phyloP scores from a whole-genome alignment of 2,888 invertebrate genomes.

The Ophion ventricosus region DNA sequence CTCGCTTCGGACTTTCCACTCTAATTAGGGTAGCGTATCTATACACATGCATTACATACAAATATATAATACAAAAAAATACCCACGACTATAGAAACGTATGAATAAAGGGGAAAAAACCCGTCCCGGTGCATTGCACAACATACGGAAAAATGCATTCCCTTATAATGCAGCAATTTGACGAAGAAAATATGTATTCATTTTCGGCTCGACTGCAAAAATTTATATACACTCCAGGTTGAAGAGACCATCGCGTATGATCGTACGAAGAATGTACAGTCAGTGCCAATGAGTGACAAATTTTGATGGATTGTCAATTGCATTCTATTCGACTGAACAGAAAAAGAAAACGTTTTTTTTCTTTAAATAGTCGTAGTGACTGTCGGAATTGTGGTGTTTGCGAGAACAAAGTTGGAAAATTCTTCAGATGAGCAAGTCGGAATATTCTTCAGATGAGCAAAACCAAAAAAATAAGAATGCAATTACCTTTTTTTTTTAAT shows the following conservation, averaged over 20 bases:
- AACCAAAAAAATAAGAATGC: too few relatives aligned
- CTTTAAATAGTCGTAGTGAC: too few relatives aligned
- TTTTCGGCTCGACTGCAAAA: too few relatives aligned
- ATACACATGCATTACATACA: background rate
- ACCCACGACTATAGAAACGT: background rate
- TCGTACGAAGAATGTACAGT: background rate
- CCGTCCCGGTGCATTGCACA: background rate
- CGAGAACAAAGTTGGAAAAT: too few relatives aligned
- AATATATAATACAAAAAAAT: background rate
- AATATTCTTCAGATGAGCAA: too few relatives aligned
- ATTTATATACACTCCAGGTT: background rate
- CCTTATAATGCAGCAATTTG: background rate
- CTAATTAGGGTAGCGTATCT: conserved; percentile 47
- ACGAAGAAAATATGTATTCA: too few relatives aligned
- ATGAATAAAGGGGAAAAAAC: background rate
- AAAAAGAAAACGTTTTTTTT: too few relatives aligned
- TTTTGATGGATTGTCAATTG: background rate
- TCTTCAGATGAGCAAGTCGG: too few relatives aligned
- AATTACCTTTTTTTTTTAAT: too few relatives aligned
- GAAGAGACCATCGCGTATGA: background rate
- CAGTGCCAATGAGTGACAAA: background rate
- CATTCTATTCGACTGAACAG: background rate
- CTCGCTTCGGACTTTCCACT: conserved; percentile 44
- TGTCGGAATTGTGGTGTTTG: too few relatives aligned
- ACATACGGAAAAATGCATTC: background rate